Evolutionary conservation across 35 echinoderm and acorn worm species (phyloP), one percentile per base, ranked within the genome.

Genomic region (Lytechinus variegatus): DNA sequence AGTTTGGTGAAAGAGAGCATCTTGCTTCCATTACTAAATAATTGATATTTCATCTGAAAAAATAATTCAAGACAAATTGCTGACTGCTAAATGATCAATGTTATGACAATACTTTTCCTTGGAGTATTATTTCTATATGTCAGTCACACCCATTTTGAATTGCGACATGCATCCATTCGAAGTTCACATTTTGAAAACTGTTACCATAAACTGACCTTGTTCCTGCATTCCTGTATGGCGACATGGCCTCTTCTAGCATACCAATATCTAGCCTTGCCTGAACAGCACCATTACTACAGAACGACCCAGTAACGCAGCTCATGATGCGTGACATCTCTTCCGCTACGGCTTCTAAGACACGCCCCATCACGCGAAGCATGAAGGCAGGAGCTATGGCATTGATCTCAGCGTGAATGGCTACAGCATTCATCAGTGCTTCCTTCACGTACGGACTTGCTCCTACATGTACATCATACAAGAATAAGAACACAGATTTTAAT

Each of bases 281-380:
- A 27, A 99, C 44, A 1, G 97, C 98, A 57, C 98, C 98, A 89
- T 54, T 93, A 53, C 92, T 89, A 94, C 98, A 98, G 92, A 97
- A 99, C 10, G 87, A 89, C 54, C 95, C 92, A 13, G 94, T 95
- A 52, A 97, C 96, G 86, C 98, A 99, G 58, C 98, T 97, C 95
- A 98, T 98, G 29, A 99, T 72, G 0, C 98, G 97, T 6, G 97
- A 97, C 92, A 99, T 98, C 95, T 99, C 98, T 52, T 99, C 98
- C 4, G 96, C 91, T n/a, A 99, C 89, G 1, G 97, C 97, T 55
- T 98, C 97, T 52, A 99, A 60, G 28, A 99, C 97, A 54, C 95
- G 66, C 21, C 97, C 97, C 98, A 99, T 99, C 33, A 99, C 97
- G 13, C 98, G 97, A 13, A 95, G 92, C 95, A 99, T 98, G 92